phyloP scores from a whole-genome alignment of 2,797 vertebrate species.

The Chromis chromis region DNA sequence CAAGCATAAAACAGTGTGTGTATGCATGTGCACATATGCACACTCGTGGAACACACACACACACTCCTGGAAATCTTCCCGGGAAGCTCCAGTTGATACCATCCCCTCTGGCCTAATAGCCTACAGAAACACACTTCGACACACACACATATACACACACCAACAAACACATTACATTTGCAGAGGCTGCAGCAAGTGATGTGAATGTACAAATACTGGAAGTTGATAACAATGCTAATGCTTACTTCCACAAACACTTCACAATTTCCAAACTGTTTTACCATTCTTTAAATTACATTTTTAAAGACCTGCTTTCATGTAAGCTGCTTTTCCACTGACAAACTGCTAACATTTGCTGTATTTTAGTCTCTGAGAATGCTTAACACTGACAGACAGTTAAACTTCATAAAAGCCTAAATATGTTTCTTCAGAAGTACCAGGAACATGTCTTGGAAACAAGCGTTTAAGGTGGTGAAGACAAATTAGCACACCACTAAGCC shows the following conservation, averaged over 20 bases:
- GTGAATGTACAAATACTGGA: conserved; percentile 47
- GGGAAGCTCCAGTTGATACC: conserved; percentile 59
- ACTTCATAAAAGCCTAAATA: conserved; percentile 13
- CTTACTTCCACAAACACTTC: conserved; percentile 28
- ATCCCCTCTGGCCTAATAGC: conserved; percentile 60
- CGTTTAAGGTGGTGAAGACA: conserved; percentile 25
- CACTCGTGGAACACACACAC: conserved; percentile 10
- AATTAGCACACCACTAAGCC: conserved; percentile 27
- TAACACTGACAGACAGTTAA: conserved; percentile 9
- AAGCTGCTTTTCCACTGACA: conserved; percentile 31
- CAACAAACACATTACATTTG: conserved; percentile 51
- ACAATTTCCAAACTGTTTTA: conserved; percentile 34
- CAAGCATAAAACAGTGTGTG: conserved; percentile 19
- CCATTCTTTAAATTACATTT: conserved; percentile 37
- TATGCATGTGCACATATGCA: conserved; percentile 17
- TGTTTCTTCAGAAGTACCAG: conserved; percentile 15
- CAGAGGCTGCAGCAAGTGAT: conserved; percentile 35
- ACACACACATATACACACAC: conserved; percentile 29
- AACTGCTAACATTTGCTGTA: conserved; percentile 18
- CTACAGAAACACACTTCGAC: conserved; percentile 50
- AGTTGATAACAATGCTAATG: conserved; percentile 49
- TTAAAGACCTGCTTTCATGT: conserved; percentile 34
- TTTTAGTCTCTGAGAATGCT: conserved; percentile 1
- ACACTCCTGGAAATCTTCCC: conserved; percentile 63
- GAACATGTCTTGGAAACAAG: conserved; percentile 9